A percentile compares a stretch with the other conserved stretches of the same genome.
Conservation (phyloP, 2,113 vertebrate genomes). For the rat (Rattus norvegicus) region DNA sequence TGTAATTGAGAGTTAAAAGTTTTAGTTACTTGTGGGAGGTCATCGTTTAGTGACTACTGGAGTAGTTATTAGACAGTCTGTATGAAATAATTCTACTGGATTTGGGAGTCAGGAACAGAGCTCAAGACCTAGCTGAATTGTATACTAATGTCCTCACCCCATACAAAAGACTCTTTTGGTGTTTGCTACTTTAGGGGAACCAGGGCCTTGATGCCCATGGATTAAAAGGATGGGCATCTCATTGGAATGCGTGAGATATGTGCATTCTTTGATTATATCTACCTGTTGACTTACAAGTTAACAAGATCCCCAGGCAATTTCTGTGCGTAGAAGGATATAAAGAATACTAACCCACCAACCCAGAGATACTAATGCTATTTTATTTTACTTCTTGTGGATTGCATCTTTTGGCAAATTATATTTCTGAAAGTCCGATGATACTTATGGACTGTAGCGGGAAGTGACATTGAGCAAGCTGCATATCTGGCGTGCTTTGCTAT, state of each 20-base stretch:
- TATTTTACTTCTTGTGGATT: neutral
- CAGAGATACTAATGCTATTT: conserved; percentile 4
- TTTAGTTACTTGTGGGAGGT: conserved; percentile 9
- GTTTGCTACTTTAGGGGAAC: neutral
- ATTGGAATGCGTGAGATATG: neutral
- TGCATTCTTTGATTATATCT: neutral
- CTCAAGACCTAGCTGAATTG: neutral
- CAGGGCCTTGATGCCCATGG: neutral
- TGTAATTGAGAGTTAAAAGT: neutral
- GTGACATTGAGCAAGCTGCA: neutral
- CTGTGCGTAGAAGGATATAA: neutral
- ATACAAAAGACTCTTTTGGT: neutral
- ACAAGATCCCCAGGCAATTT: neutral
- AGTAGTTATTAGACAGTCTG: neutral
- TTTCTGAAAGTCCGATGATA: neutral
- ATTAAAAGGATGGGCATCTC: neutral
- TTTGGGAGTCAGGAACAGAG: neutral
- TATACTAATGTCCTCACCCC: neutral
- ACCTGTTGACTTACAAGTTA: neutral
- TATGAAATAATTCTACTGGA: neutral
- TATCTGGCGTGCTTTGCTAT: neutral
- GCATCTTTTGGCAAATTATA: neutral
- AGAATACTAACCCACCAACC: neutral
- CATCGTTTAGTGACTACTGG: neutral
- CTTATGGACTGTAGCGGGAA: neutral